Conservation (phyloP, 2,113 vertebrate genomes). For the Neopipo cinnamomea region DNA sequence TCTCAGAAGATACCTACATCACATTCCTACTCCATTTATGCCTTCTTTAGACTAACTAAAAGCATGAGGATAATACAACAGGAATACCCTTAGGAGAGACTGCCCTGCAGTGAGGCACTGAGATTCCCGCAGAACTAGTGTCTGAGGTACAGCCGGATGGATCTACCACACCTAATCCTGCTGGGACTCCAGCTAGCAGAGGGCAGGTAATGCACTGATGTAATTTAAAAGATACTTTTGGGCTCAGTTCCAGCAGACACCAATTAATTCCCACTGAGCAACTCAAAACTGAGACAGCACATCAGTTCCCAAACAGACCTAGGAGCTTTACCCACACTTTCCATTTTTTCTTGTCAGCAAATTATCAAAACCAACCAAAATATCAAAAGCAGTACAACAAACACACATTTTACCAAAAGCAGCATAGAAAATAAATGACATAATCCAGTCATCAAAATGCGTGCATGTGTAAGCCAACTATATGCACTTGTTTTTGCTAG, state of each 20-base stretch:
- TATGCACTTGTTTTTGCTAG: not conserved
- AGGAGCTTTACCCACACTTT: not conserved
- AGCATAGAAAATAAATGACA: not conserved
- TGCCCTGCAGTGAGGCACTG: not conserved
- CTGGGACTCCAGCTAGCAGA: not conserved
- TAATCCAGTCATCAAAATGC: not conserved
- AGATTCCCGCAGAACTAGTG: not conserved
- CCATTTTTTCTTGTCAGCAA: not conserved
- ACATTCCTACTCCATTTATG: not conserved
- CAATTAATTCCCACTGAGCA: not conserved
- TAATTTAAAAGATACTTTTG: not conserved
- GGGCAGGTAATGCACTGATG: not conserved
- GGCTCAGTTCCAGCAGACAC: not conserved
- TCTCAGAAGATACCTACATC: not conserved
- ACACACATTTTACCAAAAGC: not conserved
- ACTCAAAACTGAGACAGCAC: not conserved
- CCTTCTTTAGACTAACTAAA: not conserved
- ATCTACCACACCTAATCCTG: not conserved
- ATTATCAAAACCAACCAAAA: not conserved
- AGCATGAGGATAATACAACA: not conserved
- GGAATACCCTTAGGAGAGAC: not conserved
- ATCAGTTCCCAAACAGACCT: not conserved
- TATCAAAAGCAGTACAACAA: slow-evolving; percentile 12
- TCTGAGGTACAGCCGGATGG: rapidly evolving
- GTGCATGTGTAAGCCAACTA: not conserved